Evolutionary conservation across 2,888 invertebrate species (phyloP), one percentile per base, ranked within the genome.

Genomic region (Drosophila nr. perissopoda): DNA sequence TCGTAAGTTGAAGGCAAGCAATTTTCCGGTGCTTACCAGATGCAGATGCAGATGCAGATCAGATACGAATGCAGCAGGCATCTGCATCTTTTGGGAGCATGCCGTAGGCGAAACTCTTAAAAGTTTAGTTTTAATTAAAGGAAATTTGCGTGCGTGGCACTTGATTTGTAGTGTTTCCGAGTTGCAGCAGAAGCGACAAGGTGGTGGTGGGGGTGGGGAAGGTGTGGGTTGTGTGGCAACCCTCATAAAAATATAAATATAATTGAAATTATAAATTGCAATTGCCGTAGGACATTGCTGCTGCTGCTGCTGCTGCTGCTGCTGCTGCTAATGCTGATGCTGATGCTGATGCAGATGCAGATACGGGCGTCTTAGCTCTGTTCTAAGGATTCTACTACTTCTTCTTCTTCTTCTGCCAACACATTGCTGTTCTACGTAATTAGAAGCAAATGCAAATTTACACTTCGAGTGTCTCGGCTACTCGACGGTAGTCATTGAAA

Each of bases 71-170:
- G 57, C 48, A 64, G 49, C 48, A 62, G 58, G 2, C 57, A 38
- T 51, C 49, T n/a, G 45, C 54, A n/a, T 38, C 27, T 57, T 57
- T 21, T 16, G 31, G 53, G 7, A n/a, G 60, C 16, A 48, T 42
- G 53, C 66, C 66, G 45, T 57, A 53, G 63, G 53, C 65, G 54
- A 78, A 82, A 73, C 83, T 78, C 86, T 88, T 78, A 82, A 82
- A 88, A 87, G 86, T 87, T 87, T 82, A 80, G 82, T 88, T 87
- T 87, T 87, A 87, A 87, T 87, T 87, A 88, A 85, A 80, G 83
- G 82, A 88, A 88, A 88, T 87, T 87, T 87, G 73, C 83, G 81
- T 87, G 86, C 86, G 73, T 86, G 83, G 77, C 82, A 83, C 88
- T 87, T 87, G 88, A 87, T 88, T 88, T 87, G 84, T 86, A 83